phyloP scores from a whole-genome alignment of 2,888 invertebrate species.

The Gari tellinella region DNA sequence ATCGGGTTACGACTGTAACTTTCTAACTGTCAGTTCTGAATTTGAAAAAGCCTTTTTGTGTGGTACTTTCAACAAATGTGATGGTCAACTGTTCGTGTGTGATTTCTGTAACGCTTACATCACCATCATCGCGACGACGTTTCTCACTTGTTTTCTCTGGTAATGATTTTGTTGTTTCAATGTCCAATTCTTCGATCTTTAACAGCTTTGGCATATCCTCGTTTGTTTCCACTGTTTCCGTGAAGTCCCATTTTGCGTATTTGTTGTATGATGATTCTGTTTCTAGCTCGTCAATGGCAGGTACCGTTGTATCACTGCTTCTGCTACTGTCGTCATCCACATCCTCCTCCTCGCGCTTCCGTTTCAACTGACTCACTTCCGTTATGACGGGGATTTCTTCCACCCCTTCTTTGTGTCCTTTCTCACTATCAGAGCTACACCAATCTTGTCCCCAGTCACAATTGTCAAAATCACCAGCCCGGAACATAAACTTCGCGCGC shows the following conservation, averaged over 20 bases:
- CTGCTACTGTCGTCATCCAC: slow-evolving; percentile 29
- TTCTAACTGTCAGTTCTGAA: slow-evolving; percentile 15
- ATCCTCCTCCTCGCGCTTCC: slow-evolving; percentile 20
- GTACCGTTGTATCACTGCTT: slow-evolving; percentile 35
- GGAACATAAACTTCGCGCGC: slow-evolving; percentile 60
- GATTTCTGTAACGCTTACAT: slow-evolving; percentile 76
- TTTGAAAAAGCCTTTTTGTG: slow-evolving; percentile 76
- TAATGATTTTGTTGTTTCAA: background rate
- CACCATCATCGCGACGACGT: slow-evolving; percentile 7
- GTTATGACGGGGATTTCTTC: background rate
- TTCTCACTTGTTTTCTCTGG: background rate
- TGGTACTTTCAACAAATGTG: slow-evolving; percentile 75
- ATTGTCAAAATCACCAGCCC: slow-evolving; percentile 53
- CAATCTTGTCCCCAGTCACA: slow-evolving; percentile 55
- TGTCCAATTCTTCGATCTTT: background rate
- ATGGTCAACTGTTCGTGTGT: slow-evolving; percentile 74
- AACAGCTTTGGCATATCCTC: background rate
- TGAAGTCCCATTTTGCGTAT: slow-evolving; percentile 4
- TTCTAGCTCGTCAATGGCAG: slow-evolving; percentile 30
- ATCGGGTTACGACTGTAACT: too few relatives aligned
- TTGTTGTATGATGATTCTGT: slow-evolving; percentile 12
- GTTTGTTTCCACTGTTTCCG: background rate
- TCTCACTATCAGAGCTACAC: slow-evolving; percentile 51
- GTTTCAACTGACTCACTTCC: background rate
- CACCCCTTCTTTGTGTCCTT: slow-evolving; percentile 2